Evolutionary conservation across 2,113 vertebrate species (phyloP), one percentile per base, ranked within the genome.

Genomic region (Rynchops niger): DNA sequence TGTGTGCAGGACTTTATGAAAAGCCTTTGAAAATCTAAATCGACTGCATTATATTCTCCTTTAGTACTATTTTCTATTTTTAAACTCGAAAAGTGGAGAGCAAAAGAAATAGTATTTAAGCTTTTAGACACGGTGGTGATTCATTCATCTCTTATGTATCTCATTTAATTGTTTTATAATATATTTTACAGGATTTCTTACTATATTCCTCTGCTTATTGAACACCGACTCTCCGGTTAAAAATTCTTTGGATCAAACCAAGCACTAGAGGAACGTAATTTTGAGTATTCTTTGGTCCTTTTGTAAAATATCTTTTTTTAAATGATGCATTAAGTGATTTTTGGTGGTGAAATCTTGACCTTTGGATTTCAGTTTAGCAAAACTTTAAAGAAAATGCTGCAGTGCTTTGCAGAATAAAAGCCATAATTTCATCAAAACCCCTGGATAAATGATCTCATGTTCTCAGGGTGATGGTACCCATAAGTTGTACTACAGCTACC

Each of bases 1-100:
- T 6, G 5, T 38, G 23, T 34, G 74, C 74, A 82, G n/a, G 52
- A 52, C 6, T 10, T 67, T 2, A 74, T 77, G 20, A n/a, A 93
- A 85, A 92, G 67, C 32, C 40, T 90, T 93, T 85, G 58, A 88
- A 96, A 94, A 43, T 55, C 40, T 36, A 42, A 56, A 90, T 80
- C 42, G 69, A 56, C 88, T 71, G 66, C 1, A 0, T 65, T 69
- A 47, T 50, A 56, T 32, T 84, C 49, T 82, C 49, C 22, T 90
- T 94, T 62, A 85, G 40, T 30, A 45, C 11, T 78, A 15, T 5
- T 55, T 34, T 73, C 70, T 43, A 53, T 66, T 85, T 91, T 79
- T 45, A 65, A 82, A 69, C 11, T 70, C 22, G 42, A 13, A 36
- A 88, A 86, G 12, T n/a, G 36, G 11, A 65, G 25, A 53, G 14